Evolutionary conservation across 2,113 vertebrate genomes (phyloP).

Genomic region (Oreochromis spilurus): DNA sequence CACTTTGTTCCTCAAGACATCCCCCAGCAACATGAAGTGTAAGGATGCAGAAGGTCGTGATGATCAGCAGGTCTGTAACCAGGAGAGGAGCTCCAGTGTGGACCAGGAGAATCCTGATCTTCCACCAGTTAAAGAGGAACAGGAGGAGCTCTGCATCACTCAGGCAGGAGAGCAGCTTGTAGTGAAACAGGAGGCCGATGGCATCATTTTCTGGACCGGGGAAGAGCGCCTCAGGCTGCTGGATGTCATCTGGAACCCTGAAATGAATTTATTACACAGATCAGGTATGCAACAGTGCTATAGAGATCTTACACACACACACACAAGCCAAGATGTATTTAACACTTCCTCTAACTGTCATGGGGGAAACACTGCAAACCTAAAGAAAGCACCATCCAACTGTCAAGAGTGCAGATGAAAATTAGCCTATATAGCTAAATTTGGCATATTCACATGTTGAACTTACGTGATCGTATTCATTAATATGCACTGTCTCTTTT

Average conservation of each 20-base stretch:
- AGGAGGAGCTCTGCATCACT: background rate
- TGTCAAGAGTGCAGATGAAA: background rate
- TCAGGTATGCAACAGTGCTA: background rate
- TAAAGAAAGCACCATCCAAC: background rate
- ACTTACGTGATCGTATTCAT: too few species aligned
- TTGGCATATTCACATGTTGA: fast-evolving
- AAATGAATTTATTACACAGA: background rate
- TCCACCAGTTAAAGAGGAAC: background rate
- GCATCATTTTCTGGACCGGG: background rate
- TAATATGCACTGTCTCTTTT: background rate
- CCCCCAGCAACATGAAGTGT: background rate
- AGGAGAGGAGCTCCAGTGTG: background rate
- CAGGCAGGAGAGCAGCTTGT: background rate
- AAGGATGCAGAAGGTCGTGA: background rate
- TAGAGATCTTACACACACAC: background rate
- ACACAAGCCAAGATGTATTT: too few species aligned
- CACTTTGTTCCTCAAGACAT: background rate
- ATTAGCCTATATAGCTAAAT: background rate
- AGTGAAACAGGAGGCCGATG: background rate
- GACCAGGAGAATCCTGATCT: background rate
- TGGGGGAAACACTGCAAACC: background rate
- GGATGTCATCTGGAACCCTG: background rate
- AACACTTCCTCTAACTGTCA: background rate
- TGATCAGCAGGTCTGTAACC: background rate
- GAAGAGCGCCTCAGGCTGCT: background rate